Evolutionary conservation across 1,140 invertebrate species (phyloP), one percentile per base, ranked within the genome.

Genomic region (Leptopilina clavipes): DNA sequence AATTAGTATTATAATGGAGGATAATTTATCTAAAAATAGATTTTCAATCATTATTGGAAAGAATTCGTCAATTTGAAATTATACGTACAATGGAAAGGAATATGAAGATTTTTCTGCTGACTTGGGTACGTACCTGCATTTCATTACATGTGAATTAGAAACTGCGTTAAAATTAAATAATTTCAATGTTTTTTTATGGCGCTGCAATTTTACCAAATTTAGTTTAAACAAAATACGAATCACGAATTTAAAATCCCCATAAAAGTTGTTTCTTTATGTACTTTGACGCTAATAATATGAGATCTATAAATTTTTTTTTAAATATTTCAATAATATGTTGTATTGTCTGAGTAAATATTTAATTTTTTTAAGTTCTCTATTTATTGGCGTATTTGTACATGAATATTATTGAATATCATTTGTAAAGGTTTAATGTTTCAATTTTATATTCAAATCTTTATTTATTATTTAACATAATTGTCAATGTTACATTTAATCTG

Each of bases 131-230:
- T 31, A 65, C 3, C 59, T 65, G 59, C 59, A 65, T 25, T 31
- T 31, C 14, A 65, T 65, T 65, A 31, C 14, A 65, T n/a, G 25
- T 22, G 22, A 31, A 37, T 31, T n/a, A 65, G 19, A 65, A 65
- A 65, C 31, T 22, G n/a, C 56, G 22, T 59, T 59, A 65, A 65
- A 37, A 65, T 65, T 65, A 65, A 37, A 22, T 3, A 65, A 65
- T 25, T 59, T 59, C 19, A 25, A 14, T n/a, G n/a, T n/a, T 19
- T 12, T 10, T 48, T 59, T 10, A 25, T 22, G 10, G 59, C 22
- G 59, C 25, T n/a, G 14, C 5, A n/a, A 31, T 37, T 31, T 65
- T 22, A 37, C 22, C 22, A 65, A 65, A 31, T 31, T 14, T 31
- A 65, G 12, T 37, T 7, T 31, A 65, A 25, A 25, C 11, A 22